Base-by-base conservation (phyloP, 92 coral and sea anemone genomes). In the Meandrina meandrites region DNA sequence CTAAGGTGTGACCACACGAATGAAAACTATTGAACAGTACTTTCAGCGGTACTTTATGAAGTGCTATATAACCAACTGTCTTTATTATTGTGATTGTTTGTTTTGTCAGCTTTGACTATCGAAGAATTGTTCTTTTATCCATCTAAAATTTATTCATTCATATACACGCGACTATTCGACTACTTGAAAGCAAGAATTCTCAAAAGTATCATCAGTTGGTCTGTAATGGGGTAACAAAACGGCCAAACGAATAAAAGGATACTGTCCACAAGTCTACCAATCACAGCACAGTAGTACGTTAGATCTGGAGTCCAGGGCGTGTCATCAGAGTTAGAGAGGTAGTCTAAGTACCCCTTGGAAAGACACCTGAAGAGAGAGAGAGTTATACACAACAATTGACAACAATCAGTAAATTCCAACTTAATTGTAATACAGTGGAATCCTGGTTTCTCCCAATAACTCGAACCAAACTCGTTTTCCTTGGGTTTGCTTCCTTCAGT, bases 191-290 rank as follows among this genome's bases (percentile, higher is more conserved):
- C n/a, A n/a, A n/a, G n/a, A n/a, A n/a, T n/a, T n/a, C n/a, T n/a
- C n/a, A n/a, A n/a, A n/a, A n/a, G n/a, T n/a, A n/a, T n/a, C n/a
- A n/a, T n/a, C n/a, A n/a, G n/a, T n/a, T n/a, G n/a, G n/a, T n/a
- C n/a, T n/a, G n/a, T n/a, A n/a, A n/a, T n/a, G n/a, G n/a, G n/a
- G n/a, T n/a, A n/a, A n/a, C n/a, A n/a, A n/a, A n/a, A n/a, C n/a
- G n/a, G n/a, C n/a, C n/a, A n/a, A n/a, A n/a, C 8, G 30, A 76
- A 11, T 22, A 42, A 79, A 92, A 93, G 99, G 99, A 96, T 96
- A 96, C 98, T 96, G 88, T 96, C 97, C 22, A 96, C 99, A 42
- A 96, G 89, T 81, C 99, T 92, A 70, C 98, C 99, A 86, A 96
- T 93, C 85, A 96, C 86, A 79, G 89, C 73, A 53, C 97, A 95